Base-by-base conservation (phyloP, 2,888 invertebrate species). In the Agonopterix subpropinquella region DNA sequence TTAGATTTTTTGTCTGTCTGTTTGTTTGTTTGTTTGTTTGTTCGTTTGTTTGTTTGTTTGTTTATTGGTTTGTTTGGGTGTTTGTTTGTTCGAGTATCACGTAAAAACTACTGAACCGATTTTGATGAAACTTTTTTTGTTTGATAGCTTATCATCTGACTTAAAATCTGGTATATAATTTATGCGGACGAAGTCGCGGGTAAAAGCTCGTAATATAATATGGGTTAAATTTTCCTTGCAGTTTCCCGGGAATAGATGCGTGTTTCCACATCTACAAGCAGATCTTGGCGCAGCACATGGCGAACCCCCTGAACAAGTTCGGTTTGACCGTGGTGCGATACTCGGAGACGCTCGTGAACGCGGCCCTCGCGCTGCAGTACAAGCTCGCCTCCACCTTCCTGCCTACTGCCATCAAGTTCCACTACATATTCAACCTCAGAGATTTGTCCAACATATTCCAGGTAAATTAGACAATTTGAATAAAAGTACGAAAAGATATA, bases 361-460 rank as follows among this genome's bases (percentile, higher is more conserved):
- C 94, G 0, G 96, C 96, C 0, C 86, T 98, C 5, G 80, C 87
- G 1, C 84, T 98, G 18, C 98, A 98, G 74, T 87, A 88, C 43
- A 95, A 93, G 74, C 91, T 98, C 8, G 82, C 92, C 0, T 73
- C 91, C 2, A 91, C 91, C 0, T 98, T 98, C 82, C 86, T 98
- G 55, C 98, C 98, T 0, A 98, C 98, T 0, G 98, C 98, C 15
- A 90, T 96, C 59, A 98, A 97, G 82, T 98, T 98, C 76, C 98
- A 98, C 77, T 98, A 98, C 69, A 91, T 95, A 52, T 98, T 98
- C 80, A 98, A 98, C 76, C 84, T 98, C 48, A 89, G 98, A 51
- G 98, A 98, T 78, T 88, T 98, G 49, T 95, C 97, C 1, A 98
- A 97, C 72, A 94, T 98, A 57, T 98, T 97, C 78, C 96, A 97